A percentile compares a stretch with the other conserved stretches of the same genome.
Evolutionary conservation across 2,797 vertebrate genomes (phyloP).

Genomic region (Gobio occitaniae): DNA sequence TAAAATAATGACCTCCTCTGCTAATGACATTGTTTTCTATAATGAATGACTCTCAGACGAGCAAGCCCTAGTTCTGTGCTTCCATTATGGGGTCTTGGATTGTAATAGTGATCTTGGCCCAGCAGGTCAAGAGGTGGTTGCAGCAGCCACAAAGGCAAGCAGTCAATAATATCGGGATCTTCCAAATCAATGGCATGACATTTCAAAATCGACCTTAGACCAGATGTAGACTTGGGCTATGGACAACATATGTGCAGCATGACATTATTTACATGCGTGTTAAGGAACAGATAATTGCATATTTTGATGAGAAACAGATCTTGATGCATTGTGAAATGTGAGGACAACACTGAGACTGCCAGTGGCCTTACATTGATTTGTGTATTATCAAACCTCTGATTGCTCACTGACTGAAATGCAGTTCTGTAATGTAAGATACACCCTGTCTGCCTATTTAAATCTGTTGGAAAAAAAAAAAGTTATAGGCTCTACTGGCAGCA

Average conservation of each 20-base stretch:
- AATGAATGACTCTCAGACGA: slow-evolving; percentile 35
- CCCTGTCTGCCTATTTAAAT: not conserved
- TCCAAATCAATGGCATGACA: slow-evolving; percentile 58
- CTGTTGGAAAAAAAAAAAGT: not conserved
- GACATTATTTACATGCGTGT: slow-evolving; percentile 50
- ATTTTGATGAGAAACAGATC: slow-evolving; percentile 35
- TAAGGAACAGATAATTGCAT: slow-evolving; percentile 44
- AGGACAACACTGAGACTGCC: not conserved
- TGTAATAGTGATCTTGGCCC: slow-evolving; percentile 56
- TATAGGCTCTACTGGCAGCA: not conserved
- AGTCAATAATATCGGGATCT: slow-evolving; percentile 60
- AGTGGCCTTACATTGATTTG: slow-evolving; percentile 23
- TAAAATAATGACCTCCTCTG: slow-evolving; percentile 33
- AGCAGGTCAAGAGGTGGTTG: slow-evolving; percentile 61
- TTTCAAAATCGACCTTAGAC: slow-evolving; percentile 63
- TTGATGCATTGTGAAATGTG: slow-evolving; percentile 11
- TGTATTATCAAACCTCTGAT: slow-evolving; percentile 26
- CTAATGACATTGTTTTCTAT: slow-evolving; percentile 40
- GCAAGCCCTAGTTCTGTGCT: slow-evolving; percentile 24
- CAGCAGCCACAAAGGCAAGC: slow-evolving; percentile 53
- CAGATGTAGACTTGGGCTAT: slow-evolving; percentile 60
- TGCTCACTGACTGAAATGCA: slow-evolving; percentile 9
- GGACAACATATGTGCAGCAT: slow-evolving; percentile 51
- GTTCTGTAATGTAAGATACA: not conserved
- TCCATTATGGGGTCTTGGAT: slow-evolving; percentile 55